A percentile compares a stretch with the other conserved stretches of the same genome.
Conservation (phyloP, 2,113 vertebrate genomes). For the Platanista minor region DNA sequence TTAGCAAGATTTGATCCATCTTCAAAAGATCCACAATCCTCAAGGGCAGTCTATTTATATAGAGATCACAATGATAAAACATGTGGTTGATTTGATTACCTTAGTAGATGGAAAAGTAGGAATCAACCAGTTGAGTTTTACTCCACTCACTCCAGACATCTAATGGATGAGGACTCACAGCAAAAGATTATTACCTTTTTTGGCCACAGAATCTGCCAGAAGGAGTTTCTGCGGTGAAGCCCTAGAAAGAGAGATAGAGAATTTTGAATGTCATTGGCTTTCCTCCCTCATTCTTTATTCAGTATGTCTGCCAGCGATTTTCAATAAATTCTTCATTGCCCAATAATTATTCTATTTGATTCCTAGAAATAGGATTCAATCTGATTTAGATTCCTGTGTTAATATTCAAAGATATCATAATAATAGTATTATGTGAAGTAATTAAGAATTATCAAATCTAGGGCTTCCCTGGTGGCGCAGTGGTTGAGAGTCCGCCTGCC, state of each 20-base stretch:
- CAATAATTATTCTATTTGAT: background rate
- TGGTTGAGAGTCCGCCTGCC: too few species aligned
- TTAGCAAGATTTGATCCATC: background rate
- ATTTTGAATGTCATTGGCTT: conserved; percentile 17
- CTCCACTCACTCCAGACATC: background rate
- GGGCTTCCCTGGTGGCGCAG: too few species aligned
- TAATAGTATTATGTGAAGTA: background rate
- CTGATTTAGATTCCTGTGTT: background rate
- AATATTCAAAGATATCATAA: background rate
- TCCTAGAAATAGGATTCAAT: background rate
- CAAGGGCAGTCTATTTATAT: background rate
- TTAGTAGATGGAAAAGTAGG: background rate
- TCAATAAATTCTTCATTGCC: background rate
- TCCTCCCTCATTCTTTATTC: background rate
- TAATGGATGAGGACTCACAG: background rate
- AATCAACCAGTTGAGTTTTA: background rate
- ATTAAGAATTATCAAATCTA: background rate
- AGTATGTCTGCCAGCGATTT: background rate
- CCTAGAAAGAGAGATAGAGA: background rate
- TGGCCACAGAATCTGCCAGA: conserved; percentile 11
- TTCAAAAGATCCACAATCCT: background rate
- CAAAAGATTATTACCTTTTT: background rate
- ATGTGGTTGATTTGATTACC: background rate
- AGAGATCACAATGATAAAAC: background rate
- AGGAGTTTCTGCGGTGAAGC: background rate